Conservation (phyloP, 35 echinoderm and acorn worm species). For the Antedon bifida region DNA sequence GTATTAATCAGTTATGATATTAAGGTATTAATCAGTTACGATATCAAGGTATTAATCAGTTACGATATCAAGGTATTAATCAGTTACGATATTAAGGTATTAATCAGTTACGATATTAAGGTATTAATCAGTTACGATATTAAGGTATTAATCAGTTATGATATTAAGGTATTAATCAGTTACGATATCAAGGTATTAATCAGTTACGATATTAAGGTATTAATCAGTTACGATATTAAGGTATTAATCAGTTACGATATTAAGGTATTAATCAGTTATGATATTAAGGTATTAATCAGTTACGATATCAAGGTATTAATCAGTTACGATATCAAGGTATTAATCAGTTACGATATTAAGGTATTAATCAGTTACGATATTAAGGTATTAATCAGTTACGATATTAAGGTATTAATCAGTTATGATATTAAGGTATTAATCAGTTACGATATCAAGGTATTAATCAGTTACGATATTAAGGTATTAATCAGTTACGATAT, state of each 20-base stretch:
- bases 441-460: slow-evolving; percentile 98
- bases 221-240: slow-evolving; percentile 80
- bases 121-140: slow-evolving; percentile 71
- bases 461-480: slow-evolving; percentile 80
- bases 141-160: slow-evolving; percentile 54
- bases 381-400: slow-evolving; percentile 68
- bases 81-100: slow-evolving; percentile 95
- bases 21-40: no score
- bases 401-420: slow-evolving; percentile 73
- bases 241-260: slow-evolving; percentile 71
- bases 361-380: slow-evolving; percentile 71
- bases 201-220: slow-evolving; percentile 95
- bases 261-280: slow-evolving; percentile 54
- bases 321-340: slow-evolving; percentile 95
- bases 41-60: slow-evolving; percentile 71
- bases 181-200: slow-evolving; percentile 87
- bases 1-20: no score
- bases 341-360: slow-evolving; percentile 80
- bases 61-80: slow-evolving; percentile 87
- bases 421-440: no score
- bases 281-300: no score
- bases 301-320: slow-evolving; percentile 87
- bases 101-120: slow-evolving; percentile 80
- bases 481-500: slow-evolving; percentile 71
- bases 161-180: no score